Conservation (phyloP, 2,113 vertebrate genomes). For the Taurulus bubalis region DNA sequence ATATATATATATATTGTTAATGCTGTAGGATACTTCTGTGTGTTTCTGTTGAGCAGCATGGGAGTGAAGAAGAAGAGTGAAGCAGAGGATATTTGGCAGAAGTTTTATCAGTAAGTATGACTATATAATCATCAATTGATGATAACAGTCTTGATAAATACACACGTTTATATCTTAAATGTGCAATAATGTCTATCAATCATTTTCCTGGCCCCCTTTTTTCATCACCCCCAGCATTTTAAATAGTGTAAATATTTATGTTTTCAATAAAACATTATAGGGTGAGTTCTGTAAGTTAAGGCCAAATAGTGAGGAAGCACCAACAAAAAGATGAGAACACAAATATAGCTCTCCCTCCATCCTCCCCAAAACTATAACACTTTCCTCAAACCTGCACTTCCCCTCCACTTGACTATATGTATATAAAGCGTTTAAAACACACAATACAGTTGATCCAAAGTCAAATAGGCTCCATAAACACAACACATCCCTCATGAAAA, state of each 20-base stretch:
- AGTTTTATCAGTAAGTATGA: constrained; percentile 74
- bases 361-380: neutral
- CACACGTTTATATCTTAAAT: neutral
- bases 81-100: constrained; percentile 76
- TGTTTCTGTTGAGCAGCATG: constrained; percentile 59
- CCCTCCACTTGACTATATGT: neutral
- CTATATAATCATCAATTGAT: neutral
- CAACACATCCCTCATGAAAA: neutral
- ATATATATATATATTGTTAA: too few relatives aligned
- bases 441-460: neutral
- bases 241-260: neutral
- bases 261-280: neutral
- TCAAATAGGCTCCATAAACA: neutral
- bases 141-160: neutral
- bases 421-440: too few relatives aligned
- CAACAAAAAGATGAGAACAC: neutral
- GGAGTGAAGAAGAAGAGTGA: constrained; percentile 78
- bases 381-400: neutral
- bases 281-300: neutral
- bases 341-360: neutral
- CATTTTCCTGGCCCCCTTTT: neutral
- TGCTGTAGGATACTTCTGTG: neutral
- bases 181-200: neutral
- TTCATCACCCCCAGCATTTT: too few relatives aligned
- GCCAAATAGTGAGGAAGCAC: neutral